Conservation (phyloP, 2,888 invertebrate species). For the Amphipoea oculea region DNA sequence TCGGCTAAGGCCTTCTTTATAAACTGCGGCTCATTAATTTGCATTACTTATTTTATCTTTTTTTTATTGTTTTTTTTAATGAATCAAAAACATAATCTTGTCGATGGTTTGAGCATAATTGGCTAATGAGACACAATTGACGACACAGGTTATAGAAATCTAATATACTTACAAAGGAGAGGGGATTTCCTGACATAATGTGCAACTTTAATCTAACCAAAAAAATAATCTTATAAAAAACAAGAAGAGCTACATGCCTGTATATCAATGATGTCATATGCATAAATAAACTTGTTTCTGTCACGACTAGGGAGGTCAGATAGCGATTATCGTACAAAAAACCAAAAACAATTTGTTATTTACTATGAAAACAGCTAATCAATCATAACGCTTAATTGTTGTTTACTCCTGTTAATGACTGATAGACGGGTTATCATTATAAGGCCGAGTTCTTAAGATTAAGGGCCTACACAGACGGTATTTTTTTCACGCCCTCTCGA, state of each 20-base stretch:
- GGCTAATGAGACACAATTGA: no score
- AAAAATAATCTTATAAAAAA: slow-evolving; percentile 25
- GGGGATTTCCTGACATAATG: no score
- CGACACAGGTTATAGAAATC: background rate
- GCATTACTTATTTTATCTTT: no score
- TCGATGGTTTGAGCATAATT: background rate
- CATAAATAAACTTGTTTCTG: slow-evolving; percentile 25
- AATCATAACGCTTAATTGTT: background rate
- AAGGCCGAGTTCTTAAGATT: background rate
- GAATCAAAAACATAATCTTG: background rate
- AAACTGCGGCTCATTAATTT: background rate
- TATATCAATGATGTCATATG: slow-evolving; percentile 26
- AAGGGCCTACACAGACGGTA: background rate
- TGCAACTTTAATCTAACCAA: background rate
- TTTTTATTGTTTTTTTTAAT: no score
- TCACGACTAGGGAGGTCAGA: slow-evolving; percentile 19
- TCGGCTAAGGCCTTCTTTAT: background rate
- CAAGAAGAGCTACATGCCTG: slow-evolving; percentile 35
- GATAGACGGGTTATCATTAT: background rate
- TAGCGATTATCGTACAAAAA: slow-evolving; percentile 1
- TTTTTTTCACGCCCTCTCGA: background rate
- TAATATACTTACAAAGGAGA: no score
- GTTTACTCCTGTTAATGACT: slow-evolving; percentile 11
- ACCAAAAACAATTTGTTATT: slow-evolving; percentile 5
- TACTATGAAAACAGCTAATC: background rate